These are phyloP conservation scores for Ctenopoma multispine DNA, from an alignment of 2,797 vertebrate species.

Conservation along the genomic window DNA sequence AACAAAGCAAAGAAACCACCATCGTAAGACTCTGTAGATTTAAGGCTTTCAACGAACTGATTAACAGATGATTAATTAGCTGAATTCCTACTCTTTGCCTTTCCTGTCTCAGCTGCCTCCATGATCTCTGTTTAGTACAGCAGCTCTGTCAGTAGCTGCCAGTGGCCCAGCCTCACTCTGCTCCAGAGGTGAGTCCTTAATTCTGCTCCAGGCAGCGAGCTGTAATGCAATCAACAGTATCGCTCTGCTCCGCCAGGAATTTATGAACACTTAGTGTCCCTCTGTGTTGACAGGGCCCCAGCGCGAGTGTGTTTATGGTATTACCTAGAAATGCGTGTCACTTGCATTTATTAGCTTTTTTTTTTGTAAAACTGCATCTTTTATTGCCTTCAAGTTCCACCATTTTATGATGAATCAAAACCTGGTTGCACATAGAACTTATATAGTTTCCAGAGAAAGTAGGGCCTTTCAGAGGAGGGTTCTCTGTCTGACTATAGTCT, in stretches of 20 bases:
- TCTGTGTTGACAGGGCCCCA: slow-evolving; percentile 66
- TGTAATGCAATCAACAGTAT: slow-evolving; percentile 71
- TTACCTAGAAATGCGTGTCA: slow-evolving; percentile 59
- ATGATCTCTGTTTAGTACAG: slow-evolving; percentile 27
- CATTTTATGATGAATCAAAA: slow-evolving; percentile 69
- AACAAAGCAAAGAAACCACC: not conserved
- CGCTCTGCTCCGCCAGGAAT: slow-evolving; percentile 63
- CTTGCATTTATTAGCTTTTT: slow-evolving; percentile 59
- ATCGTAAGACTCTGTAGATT: not conserved
- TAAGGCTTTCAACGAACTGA: not conserved
- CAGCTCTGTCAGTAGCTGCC: slow-evolving; percentile 47
- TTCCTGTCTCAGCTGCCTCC: not conserved
- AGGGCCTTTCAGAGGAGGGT: slow-evolving; percentile 60
- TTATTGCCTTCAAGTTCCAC: slow-evolving; percentile 28
- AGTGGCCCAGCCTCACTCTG: slow-evolving; percentile 39
- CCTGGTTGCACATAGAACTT: slow-evolving; percentile 49
- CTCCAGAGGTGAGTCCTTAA: slow-evolving; percentile 64
- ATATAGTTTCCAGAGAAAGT: slow-evolving; percentile 55
- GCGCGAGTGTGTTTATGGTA: slow-evolving; percentile 56
- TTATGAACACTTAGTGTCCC: slow-evolving; percentile 76
- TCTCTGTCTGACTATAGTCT: slow-evolving; percentile 40
- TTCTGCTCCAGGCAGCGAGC: slow-evolving; percentile 46
- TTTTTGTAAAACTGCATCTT: slow-evolving; percentile 35
- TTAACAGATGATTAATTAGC: too few relatives aligned
- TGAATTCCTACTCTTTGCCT: not conserved